These are phyloP conservation scores for Coelopa pilipes DNA, from an alignment of 2,888 invertebrate species.

Conservation along the genomic window DNA sequence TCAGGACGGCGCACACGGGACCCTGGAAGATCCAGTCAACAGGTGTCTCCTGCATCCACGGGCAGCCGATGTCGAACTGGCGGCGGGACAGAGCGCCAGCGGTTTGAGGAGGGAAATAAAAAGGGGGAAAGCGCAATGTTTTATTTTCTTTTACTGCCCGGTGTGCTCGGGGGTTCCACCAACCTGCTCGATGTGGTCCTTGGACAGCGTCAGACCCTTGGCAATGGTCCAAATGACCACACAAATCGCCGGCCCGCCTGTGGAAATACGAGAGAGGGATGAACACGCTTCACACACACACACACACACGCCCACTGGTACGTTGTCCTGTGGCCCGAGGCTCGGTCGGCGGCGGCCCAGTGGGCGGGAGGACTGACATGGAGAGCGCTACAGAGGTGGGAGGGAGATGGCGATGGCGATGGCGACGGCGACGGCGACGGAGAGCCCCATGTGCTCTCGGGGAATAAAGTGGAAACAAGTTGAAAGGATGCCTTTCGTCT, in stretches of 20 bases:
- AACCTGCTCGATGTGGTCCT: constrained; percentile 55
- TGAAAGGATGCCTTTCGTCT: too few relatives aligned
- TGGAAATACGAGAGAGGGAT: neutral
- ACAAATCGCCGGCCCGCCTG: constrained; percentile 65
- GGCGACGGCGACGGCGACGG: too few relatives aligned
- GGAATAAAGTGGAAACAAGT: too few relatives aligned
- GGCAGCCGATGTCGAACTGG: constrained; percentile 72
- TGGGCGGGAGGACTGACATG: too few relatives aligned
- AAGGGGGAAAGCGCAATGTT: neutral
- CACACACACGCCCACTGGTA: too few relatives aligned
- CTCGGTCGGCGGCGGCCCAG: too few relatives aligned
- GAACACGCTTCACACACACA: too few relatives aligned
- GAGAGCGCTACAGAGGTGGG: too few relatives aligned
- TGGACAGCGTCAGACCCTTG: constrained; percentile 60
- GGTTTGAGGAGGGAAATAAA: neutral
- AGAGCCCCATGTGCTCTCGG: too few relatives aligned
- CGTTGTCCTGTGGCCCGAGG: too few relatives aligned
- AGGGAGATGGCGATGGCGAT: too few relatives aligned
- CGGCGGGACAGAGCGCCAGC: neutral
- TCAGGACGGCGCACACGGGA: constrained; percentile 83
- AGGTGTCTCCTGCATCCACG: constrained; percentile 82
- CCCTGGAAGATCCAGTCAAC: constrained; percentile 91
- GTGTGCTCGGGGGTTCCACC: constrained; percentile 19
- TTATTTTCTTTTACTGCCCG: neutral
- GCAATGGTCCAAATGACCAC: constrained; percentile 64